These are phyloP conservation scores for Xenus cinereus DNA, from an alignment of 2,113 vertebrate genomes.

Conservation along the genomic window DNA sequence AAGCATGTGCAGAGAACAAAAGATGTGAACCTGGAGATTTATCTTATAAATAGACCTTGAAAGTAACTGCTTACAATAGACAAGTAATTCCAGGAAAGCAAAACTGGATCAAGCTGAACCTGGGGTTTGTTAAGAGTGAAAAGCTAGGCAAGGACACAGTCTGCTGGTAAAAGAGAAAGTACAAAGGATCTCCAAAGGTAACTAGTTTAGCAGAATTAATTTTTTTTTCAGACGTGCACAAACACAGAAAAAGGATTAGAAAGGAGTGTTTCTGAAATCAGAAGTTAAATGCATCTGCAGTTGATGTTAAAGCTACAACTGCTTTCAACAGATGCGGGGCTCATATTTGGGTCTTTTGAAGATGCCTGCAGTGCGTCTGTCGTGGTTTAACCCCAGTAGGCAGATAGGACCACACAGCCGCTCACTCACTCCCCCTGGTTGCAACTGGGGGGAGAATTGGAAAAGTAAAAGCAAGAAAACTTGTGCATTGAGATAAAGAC, in stretches of 20 bases:
- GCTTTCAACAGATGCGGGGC: neutral
- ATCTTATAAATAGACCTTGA: neutral
- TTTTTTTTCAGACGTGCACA: neutral
- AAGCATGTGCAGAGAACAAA: neutral
- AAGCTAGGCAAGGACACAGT: neutral
- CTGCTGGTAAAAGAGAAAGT: neutral
- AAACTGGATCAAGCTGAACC: neutral
- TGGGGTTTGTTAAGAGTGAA: neutral
- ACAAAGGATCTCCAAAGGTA: neutral
- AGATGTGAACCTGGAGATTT: neutral
- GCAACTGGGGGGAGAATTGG: neutral
- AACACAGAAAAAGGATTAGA: neutral
- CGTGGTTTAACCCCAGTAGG: neutral
- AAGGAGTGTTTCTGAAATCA: neutral
- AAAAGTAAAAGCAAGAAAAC: neutral
- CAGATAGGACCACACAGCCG: neutral
- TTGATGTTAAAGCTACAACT: neutral
- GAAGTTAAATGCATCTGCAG: neutral
- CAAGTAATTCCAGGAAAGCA: neutral
- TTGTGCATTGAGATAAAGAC: neutral
- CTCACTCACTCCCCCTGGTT: neutral
- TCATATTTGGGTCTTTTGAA: neutral
- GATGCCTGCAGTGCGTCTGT: neutral
- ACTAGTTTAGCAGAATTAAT: neutral
- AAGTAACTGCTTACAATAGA: neutral